Conservation (phyloP, 2,113 vertebrate species). For the Atherinomorus stipes region DNA sequence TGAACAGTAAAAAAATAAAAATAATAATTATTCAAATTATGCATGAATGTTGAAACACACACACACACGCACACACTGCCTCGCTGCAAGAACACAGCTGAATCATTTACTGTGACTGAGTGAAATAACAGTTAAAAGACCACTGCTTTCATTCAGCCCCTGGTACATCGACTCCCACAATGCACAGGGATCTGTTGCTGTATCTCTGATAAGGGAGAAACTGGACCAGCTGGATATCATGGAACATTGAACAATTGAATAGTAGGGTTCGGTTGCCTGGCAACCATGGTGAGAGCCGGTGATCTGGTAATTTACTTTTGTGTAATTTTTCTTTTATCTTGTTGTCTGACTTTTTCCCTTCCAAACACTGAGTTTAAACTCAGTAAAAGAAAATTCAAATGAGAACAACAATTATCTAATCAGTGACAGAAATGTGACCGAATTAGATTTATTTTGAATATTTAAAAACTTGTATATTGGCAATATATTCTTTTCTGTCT, state of each 20-base stretch:
- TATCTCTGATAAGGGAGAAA: constrained; percentile 85
- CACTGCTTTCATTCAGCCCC: constrained; percentile 72
- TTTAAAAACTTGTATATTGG: no score
- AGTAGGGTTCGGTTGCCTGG: constrained; percentile 85
- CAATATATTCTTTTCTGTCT: no score
- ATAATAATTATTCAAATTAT: constrained; percentile 22
- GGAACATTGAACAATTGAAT: constrained; percentile 67
- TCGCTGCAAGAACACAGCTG: constrained; percentile 69
- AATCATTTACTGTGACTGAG: constrained; percentile 68
- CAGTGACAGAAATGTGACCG: background rate
- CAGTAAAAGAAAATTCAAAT: background rate
- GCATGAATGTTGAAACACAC: constrained; percentile 14
- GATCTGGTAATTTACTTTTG: constrained; percentile 81
- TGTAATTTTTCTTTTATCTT: constrained; percentile 76
- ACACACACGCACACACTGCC: constrained; percentile 37
- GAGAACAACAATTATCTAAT: background rate
- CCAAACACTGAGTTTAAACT: constrained; percentile 29
- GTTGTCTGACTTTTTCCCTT: constrained; percentile 32
- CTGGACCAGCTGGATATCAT: constrained; percentile 67
- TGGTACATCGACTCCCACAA: constrained; percentile 77
- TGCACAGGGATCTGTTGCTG: constrained; percentile 77
- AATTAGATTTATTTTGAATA: background rate
- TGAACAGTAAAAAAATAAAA: constrained; percentile 27
- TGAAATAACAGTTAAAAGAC: constrained; percentile 77
- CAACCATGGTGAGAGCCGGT: constrained; percentile 84